Conservation (phyloP, 2,797 vertebrate species). For the Steatocranus sp. region DNA sequence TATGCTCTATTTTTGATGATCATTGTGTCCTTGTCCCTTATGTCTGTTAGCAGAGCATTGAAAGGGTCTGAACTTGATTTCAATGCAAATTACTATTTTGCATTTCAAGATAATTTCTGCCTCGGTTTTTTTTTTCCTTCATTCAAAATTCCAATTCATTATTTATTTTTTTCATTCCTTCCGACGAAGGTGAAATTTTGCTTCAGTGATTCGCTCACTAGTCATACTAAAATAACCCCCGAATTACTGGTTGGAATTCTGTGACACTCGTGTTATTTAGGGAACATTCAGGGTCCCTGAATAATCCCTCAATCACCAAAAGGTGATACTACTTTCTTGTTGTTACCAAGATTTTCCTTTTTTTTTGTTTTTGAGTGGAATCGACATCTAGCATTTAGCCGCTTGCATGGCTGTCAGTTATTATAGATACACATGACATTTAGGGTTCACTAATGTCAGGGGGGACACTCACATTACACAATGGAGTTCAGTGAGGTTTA, state of each 20-base stretch:
- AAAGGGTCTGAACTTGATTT: not conserved
- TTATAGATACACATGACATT: not conserved
- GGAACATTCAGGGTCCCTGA: not conserved
- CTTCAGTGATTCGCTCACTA: not conserved
- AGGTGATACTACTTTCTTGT: not conserved
- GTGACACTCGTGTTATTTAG: not conserved
- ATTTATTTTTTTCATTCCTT: not conserved
- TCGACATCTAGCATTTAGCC: not conserved
- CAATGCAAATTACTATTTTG: not conserved
- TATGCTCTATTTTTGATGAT: not conserved
- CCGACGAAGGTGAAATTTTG: not conserved
- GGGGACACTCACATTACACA: not conserved
- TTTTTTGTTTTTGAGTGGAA: not conserved
- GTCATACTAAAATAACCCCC: not conserved
- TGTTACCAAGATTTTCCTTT: not conserved
- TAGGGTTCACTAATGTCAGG: not conserved
- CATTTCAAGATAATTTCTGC: not conserved
- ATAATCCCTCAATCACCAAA: not conserved
- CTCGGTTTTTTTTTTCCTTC: not conserved
- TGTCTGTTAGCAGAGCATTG: not conserved
- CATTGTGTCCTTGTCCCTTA: not conserved
- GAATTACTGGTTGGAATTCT: not conserved
- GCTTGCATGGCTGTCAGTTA: not conserved
- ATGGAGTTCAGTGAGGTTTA: not conserved
- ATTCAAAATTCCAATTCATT: not conserved